Evolutionary conservation across 2,797 vertebrate species (phyloP), one percentile per base, ranked within the genome.

Genomic region (Phrynocephalus vlangalii): DNA sequence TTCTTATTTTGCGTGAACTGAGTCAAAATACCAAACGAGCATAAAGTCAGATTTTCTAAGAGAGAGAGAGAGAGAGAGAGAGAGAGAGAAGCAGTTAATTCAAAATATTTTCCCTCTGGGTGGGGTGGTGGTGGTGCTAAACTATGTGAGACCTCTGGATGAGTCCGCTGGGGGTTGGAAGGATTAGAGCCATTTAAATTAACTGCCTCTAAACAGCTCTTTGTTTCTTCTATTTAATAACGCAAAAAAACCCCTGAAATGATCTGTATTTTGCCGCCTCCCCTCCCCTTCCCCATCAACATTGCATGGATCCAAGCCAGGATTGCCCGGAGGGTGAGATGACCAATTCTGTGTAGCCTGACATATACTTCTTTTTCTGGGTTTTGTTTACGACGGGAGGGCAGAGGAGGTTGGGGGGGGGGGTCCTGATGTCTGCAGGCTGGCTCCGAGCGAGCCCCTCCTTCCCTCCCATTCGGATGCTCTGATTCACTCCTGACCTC

Each of bases 401-500:
- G n/a, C 28, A 30, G 50, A 30, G 7, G 26, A n/a, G 30, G 84
- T 48, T 48, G 60, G 86, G 84, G 52, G 86, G 94, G 93, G 94
- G 33, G n/a, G n/a, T n/a, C 94, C 83, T 92, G 70, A 94, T 95
- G 95, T 95, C 94, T 93, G 89, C 95, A 92, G 94, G 92, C 96
- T 96, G 96, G 97, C 96, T 73, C 18, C 26, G 89, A 91, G 96
- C 96, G 93, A 73, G 89, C 22, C 60, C 15, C 18, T 56, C 52
- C 52, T 13, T 56, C 60, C 15, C 15, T 22, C 22, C 70, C 2
- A 82, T 92, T 93, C 92, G 75, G 84, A 95, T 94, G 94, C 92
- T 96, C 96, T 95, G 93, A 96, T 97, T 96, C 96, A 93, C 94
- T 93, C 95, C 88, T 79, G 91, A 92, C 88, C 87, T 92, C 91